Evolutionary conservation across 2,113 vertebrate genomes (phyloP).

Genomic region (Rhombomys opimus): DNA sequence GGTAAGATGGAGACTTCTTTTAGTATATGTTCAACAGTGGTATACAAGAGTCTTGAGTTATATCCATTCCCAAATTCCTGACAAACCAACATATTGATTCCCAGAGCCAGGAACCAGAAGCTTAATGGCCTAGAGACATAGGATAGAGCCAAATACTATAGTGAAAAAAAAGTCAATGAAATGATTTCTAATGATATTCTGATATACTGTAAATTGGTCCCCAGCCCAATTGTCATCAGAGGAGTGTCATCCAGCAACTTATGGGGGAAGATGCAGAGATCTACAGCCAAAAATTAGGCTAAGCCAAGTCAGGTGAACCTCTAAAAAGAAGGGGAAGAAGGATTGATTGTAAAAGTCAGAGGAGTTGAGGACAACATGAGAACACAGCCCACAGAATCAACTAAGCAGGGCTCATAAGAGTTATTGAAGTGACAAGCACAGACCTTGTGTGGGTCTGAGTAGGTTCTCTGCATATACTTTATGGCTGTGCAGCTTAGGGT

Average conservation of each 20-base stretch:
- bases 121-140: background rate
- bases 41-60: background rate
- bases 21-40: background rate
- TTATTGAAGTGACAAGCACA: background rate
- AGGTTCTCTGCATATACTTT: background rate
- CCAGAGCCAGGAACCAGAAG: background rate
- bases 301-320: background rate
- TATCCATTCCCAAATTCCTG: background rate
- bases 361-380: background rate
- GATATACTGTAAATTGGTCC: background rate
- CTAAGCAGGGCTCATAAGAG: background rate
- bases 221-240: background rate
- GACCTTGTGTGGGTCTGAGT: background rate
- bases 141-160: background rate
- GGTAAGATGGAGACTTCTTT: background rate
- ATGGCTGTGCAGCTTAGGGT: background rate
- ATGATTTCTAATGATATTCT: background rate
- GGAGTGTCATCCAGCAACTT: background rate
- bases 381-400: background rate
- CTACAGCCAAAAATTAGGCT: background rate
- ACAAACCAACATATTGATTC: background rate
- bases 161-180: background rate
- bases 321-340: background rate
- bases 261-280: background rate
- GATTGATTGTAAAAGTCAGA: background rate